phyloP scores from a whole-genome alignment of 2,888 invertebrate genomes.

The Mythimna loreyi region DNA sequence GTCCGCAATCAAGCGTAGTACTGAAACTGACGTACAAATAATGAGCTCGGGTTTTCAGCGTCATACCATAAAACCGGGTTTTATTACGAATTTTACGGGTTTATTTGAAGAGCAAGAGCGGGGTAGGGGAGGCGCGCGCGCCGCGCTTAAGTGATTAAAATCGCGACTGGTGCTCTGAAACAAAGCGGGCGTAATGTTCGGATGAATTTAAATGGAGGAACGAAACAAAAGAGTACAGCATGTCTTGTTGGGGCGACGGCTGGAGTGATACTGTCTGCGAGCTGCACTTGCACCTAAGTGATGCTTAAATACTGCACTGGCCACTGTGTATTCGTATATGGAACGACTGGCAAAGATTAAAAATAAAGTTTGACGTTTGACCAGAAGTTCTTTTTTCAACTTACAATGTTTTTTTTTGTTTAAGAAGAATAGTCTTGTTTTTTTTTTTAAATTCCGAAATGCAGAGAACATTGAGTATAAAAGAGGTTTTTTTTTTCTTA shows the following conservation, averaged over 20 bases:
- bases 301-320: slow-evolving; percentile 54
- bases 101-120: slow-evolving; percentile 72
- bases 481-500: too few species aligned
- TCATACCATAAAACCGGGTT: slow-evolving; percentile 72
- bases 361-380: neutral
- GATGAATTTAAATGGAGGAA: slow-evolving; percentile 87
- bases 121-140: slow-evolving; percentile 69
- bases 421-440: too few species aligned
- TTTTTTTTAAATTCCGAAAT: too few species aligned
- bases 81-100: slow-evolving; percentile 77
- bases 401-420: too few species aligned
- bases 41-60: slow-evolving; percentile 71
- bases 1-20: slow-evolving; percentile 73
- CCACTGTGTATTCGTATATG: slow-evolving; percentile 19
- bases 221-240: slow-evolving; percentile 74
- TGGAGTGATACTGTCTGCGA: slow-evolving; percentile 59
- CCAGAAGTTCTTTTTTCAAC: neutral
- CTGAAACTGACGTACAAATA: slow-evolving; percentile 73
- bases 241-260: slow-evolving; percentile 57
- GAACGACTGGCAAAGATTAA: slow-evolving; percentile 12
- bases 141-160: slow-evolving; percentile 87
- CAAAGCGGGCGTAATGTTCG: slow-evolving; percentile 82
- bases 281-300: slow-evolving; percentile 54
- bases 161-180: slow-evolving; percentile 79
- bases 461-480: too few species aligned